Conservation (phyloP, 1,140 invertebrate genomes). For the Drosophila trapezifrons region DNA sequence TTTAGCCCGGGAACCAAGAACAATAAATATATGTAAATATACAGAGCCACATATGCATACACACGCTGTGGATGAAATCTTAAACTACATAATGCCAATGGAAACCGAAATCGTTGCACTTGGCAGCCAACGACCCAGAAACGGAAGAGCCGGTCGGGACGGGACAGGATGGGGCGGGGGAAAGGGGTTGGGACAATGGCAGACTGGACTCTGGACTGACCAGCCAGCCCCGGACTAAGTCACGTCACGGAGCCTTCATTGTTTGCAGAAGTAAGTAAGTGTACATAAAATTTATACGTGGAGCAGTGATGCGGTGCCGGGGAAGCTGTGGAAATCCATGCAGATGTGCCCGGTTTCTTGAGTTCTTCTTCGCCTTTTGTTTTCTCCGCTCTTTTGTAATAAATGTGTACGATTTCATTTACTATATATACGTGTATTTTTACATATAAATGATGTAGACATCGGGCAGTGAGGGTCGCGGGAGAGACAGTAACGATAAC, state of each 20-base stretch:
- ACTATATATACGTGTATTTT: constrained; percentile 12
- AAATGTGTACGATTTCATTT: constrained; percentile 68
- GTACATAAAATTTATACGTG: constrained; percentile 79
- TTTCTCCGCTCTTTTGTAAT: constrained; percentile 70
- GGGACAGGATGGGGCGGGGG: too few relatives aligned
- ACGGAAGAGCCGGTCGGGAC: constrained; percentile 9
- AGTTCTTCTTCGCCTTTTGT: constrained; percentile 65
- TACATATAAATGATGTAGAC: constrained; percentile 25
- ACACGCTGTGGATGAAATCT: constrained; percentile 68
- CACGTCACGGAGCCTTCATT: constrained; percentile 73
- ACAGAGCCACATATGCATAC: constrained; percentile 37
- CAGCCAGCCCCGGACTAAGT: constrained; percentile 60
- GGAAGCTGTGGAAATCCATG: constrained; percentile 56
- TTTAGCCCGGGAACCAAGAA: constrained; percentile 40
- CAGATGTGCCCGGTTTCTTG: constrained; percentile 73
- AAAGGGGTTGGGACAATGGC: constrained; percentile 64
- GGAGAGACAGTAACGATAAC: constrained; percentile 58
- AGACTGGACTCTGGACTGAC: constrained; percentile 41
- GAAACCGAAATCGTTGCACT: constrained; percentile 79
- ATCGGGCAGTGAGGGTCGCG: constrained; percentile 3
- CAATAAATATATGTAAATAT: constrained; percentile 61
- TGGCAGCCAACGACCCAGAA: constrained; percentile 63
- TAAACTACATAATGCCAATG: constrained; percentile 73
- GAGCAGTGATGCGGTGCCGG: constrained; percentile 13
- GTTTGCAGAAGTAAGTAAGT: constrained; percentile 81